Conservation (phyloP, 2,113 vertebrate species). For the Mus pahari region DNA sequence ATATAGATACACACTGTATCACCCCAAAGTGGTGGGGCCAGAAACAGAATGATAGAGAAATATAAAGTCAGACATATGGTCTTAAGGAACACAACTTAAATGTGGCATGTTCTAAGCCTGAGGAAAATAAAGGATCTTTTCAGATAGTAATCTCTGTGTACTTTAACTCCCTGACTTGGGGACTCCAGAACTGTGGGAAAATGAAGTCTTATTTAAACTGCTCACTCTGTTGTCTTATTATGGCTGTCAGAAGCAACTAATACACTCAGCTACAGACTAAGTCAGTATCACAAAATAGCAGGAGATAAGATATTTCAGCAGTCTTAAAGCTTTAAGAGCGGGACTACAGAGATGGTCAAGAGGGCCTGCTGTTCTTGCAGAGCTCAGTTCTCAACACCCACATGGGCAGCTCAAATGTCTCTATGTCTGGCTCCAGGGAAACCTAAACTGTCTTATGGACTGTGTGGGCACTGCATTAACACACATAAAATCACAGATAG, state of each 20-base stretch:
- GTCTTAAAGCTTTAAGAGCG: neutral
- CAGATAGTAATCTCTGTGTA: neutral
- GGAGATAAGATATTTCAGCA: slow-evolving; percentile 26
- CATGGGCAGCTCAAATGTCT: neutral
- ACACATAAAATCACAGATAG: neutral
- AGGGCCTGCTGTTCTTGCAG: neutral
- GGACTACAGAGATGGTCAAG: neutral
- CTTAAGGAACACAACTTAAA: neutral
- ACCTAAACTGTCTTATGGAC: neutral
- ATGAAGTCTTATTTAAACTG: neutral
- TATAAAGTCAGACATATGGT: neutral
- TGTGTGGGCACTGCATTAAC: neutral
- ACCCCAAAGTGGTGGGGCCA: neutral
- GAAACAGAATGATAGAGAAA: neutral
- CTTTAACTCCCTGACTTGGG: neutral
- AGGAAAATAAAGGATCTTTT: no score
- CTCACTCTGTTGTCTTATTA: neutral
- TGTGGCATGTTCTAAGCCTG: neutral
- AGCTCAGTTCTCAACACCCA: neutral
- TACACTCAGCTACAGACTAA: slow-evolving; percentile 6
- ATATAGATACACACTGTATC: neutral
- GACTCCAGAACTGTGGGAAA: slow-evolving; percentile 3
- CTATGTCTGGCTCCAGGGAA: no score
- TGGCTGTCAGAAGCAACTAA: neutral
- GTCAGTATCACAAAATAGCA: slow-evolving; percentile 18